Percentiles rank a stretch among this genome's conserved stretches.
These are phyloP conservation scores for Chloroceryle amazona DNA, from an alignment of 2,797 vertebrate species.

Conservation along the genomic window DNA sequence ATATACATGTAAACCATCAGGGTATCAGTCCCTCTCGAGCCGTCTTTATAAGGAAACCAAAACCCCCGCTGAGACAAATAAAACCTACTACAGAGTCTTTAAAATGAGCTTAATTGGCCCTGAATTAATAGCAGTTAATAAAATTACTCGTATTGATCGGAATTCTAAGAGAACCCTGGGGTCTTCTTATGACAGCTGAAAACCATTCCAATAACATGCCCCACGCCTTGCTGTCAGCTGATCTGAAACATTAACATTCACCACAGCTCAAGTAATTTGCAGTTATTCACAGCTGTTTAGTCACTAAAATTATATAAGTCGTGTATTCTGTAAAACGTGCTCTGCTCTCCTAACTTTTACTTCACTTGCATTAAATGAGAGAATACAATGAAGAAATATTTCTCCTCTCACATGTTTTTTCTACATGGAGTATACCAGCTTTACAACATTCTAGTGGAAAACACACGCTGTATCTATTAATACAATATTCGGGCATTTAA, in stretches of 20 bases:
- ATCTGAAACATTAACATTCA: background rate
- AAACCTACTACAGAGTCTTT: background rate
- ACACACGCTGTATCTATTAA: rapidly evolving
- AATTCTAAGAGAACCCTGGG: background rate
- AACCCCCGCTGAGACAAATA: background rate
- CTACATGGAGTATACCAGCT: rapidly evolving
- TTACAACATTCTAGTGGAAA: background rate
- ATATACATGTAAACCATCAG: rapidly evolving
- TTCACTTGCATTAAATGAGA: background rate
- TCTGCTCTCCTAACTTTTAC: background rate
- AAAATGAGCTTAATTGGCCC: background rate
- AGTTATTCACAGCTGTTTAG: background rate
- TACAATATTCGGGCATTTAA: background rate
- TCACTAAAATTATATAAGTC: background rate
- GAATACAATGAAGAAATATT: background rate
- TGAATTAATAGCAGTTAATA: background rate
- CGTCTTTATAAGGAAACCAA: background rate
- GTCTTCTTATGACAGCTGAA: background rate
- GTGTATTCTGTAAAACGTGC: rapidly evolving
- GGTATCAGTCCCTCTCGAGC: background rate
- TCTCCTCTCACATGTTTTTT: background rate
- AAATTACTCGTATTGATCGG: background rate
- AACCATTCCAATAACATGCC: background rate
- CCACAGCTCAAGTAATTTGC: background rate
- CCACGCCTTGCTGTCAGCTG: background rate